A percentile compares a stretch with the other conserved stretches of the same genome.
Conservation (phyloP, 1,140 invertebrate species). For the Hydropsyche tenuis region DNA sequence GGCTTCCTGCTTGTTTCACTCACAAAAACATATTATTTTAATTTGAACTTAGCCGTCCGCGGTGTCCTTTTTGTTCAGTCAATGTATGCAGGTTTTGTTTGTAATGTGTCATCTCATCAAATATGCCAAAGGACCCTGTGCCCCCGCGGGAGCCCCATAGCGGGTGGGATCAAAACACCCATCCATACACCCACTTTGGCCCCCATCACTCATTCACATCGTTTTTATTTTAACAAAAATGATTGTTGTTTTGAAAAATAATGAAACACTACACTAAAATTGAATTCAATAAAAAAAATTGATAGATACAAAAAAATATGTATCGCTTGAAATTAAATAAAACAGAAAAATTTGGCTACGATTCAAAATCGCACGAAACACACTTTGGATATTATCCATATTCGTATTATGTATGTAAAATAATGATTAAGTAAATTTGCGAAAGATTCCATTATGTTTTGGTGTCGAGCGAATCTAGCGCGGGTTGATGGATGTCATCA, state of each 20-base stretch:
- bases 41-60: conserved; percentile 30
- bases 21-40: conserved; percentile 41
- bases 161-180: background rate
- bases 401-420: too few relatives aligned
- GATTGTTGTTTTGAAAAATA: background rate
- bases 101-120: conserved; percentile 49
- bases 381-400: too few relatives aligned
- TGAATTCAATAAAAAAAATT: too few relatives aligned
- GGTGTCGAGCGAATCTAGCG: conserved; percentile 1
- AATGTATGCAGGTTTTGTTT: conserved; percentile 50
- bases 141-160: background rate
- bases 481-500: conserved; percentile 10
- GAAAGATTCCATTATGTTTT: background rate
- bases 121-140: conserved; percentile 45
- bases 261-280: background rate
- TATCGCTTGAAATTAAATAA: too few relatives aligned
- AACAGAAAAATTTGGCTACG: too few relatives aligned
- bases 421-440: background rate
- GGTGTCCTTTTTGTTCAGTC: conserved; percentile 45
- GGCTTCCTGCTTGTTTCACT: background rate
- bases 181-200: too few relatives aligned
- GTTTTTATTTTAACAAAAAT: background rate
- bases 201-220: too few relatives aligned
- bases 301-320: too few relatives aligned
- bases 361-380: too few relatives aligned